Evolutionary conservation across 2,113 vertebrate genomes (phyloP).

Genomic region (Probosciger aterrimus): DNA sequence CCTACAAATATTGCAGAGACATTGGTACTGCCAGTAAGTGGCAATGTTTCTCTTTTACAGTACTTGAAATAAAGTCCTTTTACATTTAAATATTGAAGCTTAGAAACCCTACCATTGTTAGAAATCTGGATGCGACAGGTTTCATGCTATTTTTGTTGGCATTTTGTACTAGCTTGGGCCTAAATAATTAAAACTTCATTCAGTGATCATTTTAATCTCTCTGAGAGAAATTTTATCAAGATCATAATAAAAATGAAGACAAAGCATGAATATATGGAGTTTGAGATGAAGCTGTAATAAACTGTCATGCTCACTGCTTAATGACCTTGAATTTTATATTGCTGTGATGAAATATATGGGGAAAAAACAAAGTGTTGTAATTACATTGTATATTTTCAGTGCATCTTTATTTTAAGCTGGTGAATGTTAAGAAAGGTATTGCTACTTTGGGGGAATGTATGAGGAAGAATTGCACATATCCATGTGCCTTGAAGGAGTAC

Average conservation of each 20-base stretch:
- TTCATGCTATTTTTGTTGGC: not conserved
- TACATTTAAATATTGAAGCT: constrained; percentile 2
- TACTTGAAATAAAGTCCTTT: not conserved
- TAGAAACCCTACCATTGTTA: not conserved
- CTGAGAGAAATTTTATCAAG: not conserved
- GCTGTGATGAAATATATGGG: not conserved
- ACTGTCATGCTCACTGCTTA: not conserved
- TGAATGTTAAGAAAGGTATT: not conserved
- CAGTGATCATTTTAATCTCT: not conserved
- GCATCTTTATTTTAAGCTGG: not conserved
- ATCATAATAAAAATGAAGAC: not conserved
- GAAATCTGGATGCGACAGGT: not conserved
- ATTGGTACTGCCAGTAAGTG: constrained; percentile 29
- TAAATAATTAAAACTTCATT: not conserved
- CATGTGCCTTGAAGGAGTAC: not conserved
- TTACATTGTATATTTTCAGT: not conserved
- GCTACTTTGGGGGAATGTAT: not conserved
- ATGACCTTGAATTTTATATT: not conserved
- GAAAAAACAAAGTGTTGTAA: not conserved
- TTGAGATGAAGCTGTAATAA: not conserved
- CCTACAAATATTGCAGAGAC: not conserved
- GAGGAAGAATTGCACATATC: not conserved
- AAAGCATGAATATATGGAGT: not conserved
- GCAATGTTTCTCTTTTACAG: constrained; percentile 46
- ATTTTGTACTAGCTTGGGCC: not conserved